Evolutionary conservation across 2,113 vertebrate genomes (phyloP), one percentile per base, ranked within the genome.

Genomic region (Romanogobio albipinnatus): DNA sequence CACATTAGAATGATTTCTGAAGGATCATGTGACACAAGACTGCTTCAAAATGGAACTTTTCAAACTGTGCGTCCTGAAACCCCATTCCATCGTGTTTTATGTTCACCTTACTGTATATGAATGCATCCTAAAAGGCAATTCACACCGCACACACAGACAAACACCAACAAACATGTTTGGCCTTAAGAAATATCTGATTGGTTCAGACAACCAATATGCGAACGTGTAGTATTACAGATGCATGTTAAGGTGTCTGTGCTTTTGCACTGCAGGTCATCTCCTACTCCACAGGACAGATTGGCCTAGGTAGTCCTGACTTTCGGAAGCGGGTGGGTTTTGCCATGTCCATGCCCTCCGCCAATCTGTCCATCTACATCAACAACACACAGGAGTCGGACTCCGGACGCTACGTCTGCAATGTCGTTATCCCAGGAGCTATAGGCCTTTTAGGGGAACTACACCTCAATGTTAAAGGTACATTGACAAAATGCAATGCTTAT

Each of bases 301-400:
- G 95, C n/a, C 93, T 88, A 71, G 94, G 87, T 79, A 95, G 90
- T 87, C 90, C 64, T 0, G 92, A 92, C 6, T 95, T 93, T 81
- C 92, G 89, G 76, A 85, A 90, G 29, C 94, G 96, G 0, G 87
- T 93, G 43, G 93, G 95, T 29, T 96, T 99, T 89, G 91, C 94
- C 4, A 76, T 94, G 85, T 2, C 92, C 11, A 90, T 96, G 93
- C 89, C 90, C 15, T 94, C 89, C 0, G 90, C 85, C 86, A 98
- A 99, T 62, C 90, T 98, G 89, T 99, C 97, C 0, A 90, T 99
- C 87, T 85, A 91, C 86, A 96, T 99, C 93, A 96, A 96, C 58
- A 86, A 92, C 90, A 96, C 96, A 0, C 94, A 84, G 85, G 96
- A 98, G 89, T 86, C 87, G 0, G 97, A 99, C 90, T 95, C 97